Evolutionary conservation across 1,140 invertebrate genomes (phyloP).

Genomic region (Phymastichus coffea): DNA sequence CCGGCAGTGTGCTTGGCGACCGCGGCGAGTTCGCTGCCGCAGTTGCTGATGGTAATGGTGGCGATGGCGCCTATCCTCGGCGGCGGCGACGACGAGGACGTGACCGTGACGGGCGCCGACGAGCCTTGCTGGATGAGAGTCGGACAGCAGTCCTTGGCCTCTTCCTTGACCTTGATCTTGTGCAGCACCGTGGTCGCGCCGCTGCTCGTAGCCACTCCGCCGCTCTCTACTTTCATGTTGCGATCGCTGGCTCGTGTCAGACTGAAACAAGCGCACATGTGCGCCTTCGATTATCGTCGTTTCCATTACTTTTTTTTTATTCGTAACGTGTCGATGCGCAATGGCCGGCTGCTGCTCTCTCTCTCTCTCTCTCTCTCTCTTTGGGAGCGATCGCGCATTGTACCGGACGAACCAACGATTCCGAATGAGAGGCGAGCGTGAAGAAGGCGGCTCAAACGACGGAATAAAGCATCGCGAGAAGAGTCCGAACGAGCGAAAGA

Average conservation of each 20-base stretch:
- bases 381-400: too few relatives aligned
- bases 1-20: slow-evolving; percentile 31
- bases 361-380: too few relatives aligned
- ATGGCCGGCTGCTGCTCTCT: too few relatives aligned
- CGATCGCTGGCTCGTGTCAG: slow-evolving; percentile 44
- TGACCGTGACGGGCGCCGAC: slow-evolving; percentile 27
- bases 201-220: slow-evolving; percentile 37
- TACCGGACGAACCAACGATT: too few relatives aligned
- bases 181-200: slow-evolving; percentile 34
- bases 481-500: too few relatives aligned
- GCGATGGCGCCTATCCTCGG: slow-evolving; percentile 35
- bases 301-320: too few relatives aligned
- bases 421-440: too few relatives aligned
- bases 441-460: too few relatives aligned
- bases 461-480: too few relatives aligned
- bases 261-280: slow-evolving; percentile 43
- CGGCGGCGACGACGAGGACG: background rate
- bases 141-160: slow-evolving; percentile 45
- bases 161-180: slow-evolving; percentile 54
- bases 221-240: slow-evolving; percentile 52
- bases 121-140: slow-evolving; percentile 31
- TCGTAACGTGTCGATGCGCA: too few relatives aligned
- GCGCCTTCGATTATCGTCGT: too few relatives aligned
- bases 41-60: slow-evolving; percentile 32
- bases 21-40: slow-evolving; percentile 27